A percentile compares a stretch with the other conserved stretches of the same genome.
Conservation (phyloP, 2,797 vertebrate species). For the Acrossocheilus wenchowensis region DNA sequence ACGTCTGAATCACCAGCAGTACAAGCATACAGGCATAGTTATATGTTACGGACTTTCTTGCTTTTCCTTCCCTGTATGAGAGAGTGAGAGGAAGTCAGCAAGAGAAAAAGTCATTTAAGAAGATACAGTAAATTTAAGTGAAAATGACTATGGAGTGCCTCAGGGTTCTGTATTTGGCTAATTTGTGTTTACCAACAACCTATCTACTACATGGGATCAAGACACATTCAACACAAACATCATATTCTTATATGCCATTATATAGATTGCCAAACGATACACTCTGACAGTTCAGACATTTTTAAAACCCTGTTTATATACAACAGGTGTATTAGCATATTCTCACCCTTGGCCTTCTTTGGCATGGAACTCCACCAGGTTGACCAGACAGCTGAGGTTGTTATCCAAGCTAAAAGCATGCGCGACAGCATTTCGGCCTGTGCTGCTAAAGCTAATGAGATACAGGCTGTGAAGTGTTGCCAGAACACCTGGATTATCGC, state of each 20-base stretch:
- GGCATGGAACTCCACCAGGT: conserved; percentile 94
- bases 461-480: conserved; percentile 94
- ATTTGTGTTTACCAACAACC: neutral
- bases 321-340: neutral
- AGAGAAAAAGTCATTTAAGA: neutral
- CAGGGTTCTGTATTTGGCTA: neutral
- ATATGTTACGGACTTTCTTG: conserved; percentile 97
- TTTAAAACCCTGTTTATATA: neutral
- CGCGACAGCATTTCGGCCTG: conserved; percentile 92
- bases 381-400: conserved; percentile 95
- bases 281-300: neutral
- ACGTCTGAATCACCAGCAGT: conserved; percentile 91
- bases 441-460: conserved; percentile 94
- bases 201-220: neutral
- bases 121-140: neutral
- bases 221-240: neutral
- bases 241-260: neutral
- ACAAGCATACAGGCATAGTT: conserved; percentile 98
- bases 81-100: neutral
- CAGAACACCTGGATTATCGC: conserved; percentile 92
- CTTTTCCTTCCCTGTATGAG: conserved; percentile 89
- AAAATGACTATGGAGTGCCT: conserved; percentile 1
- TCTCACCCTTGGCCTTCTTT: conserved; percentile 94
- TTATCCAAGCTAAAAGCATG: conserved; percentile 93
- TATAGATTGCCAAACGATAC: neutral